Conservation (phyloP, 1,140 invertebrate genomes). For the Ostrea edulis region DNA sequence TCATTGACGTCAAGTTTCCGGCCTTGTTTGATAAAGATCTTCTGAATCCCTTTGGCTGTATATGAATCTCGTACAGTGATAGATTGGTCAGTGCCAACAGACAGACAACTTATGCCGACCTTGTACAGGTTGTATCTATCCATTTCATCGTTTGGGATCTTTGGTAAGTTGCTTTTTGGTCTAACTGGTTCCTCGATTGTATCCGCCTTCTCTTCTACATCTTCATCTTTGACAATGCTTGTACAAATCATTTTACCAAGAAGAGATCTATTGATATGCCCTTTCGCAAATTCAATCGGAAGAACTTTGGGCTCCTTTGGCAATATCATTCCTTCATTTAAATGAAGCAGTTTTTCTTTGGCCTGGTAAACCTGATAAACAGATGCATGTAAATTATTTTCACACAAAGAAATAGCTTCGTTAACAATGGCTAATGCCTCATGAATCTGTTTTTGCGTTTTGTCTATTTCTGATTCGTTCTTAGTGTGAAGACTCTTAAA, state of each 20-base stretch:
- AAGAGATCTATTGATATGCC: constrained; percentile 8
- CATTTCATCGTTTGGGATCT: constrained; percentile 14
- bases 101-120: constrained; percentile 4
- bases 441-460: background rate
- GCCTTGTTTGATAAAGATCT: constrained; percentile 11
- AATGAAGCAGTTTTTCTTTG: background rate
- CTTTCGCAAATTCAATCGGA: constrained; percentile 7
- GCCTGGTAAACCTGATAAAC: constrained; percentile 8
- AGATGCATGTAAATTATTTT: background rate
- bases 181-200: constrained; percentile 6
- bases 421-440: background rate
- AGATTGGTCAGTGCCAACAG: background rate
- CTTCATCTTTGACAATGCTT: constrained; percentile 5
- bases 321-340: constrained; percentile 18
- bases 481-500: background rate
- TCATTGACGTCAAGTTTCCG: background rate
- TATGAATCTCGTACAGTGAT: background rate
- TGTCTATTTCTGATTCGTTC: background rate
- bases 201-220: background rate
- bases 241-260: constrained; percentile 7
- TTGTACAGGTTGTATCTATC: constrained; percentile 2
- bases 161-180: background rate
- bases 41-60: background rate
- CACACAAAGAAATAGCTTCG: background rate
- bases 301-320: background rate